Evolutionary conservation across 2,797 vertebrate species (phyloP).

Genomic region (Phalanger gymnotis): DNA sequence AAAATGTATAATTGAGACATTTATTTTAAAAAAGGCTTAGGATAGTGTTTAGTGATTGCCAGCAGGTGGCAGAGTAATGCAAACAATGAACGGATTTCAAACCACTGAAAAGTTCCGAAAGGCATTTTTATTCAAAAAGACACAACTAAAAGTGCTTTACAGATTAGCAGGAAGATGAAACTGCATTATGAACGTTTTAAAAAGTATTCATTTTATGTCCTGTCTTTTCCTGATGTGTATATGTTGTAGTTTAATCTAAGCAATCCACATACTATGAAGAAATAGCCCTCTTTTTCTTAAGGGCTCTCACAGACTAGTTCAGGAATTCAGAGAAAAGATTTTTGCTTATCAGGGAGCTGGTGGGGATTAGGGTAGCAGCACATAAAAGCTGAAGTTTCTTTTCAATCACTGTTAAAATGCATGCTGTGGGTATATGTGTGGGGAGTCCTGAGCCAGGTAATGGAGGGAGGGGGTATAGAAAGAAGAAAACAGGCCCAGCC

Average conservation of each 20-base stretch:
- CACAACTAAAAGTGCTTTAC: slow-evolving; percentile 26
- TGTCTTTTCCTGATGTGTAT: neutral
- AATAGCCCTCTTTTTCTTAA: neutral
- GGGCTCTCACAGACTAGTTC: neutral
- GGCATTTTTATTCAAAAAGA: neutral
- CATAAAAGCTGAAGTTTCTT: neutral
- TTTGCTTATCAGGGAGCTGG: neutral
- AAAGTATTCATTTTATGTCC: neutral
- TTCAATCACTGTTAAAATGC: neutral
- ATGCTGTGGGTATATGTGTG: neutral
- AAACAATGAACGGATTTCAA: slow-evolving; percentile 47
- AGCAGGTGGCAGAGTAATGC: slow-evolving; percentile 71
- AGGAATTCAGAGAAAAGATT: neutral
- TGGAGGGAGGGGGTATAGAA: neutral
- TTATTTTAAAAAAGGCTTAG: neutral
- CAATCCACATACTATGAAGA: neutral
- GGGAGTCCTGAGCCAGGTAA: neutral
- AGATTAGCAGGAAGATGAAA: slow-evolving; percentile 20
- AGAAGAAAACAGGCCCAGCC: neutral
- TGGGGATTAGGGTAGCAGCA: neutral
- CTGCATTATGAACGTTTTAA: neutral
- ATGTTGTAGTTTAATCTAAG: neutral
- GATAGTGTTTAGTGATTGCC: slow-evolving; percentile 53
- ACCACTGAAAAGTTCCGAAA: neutral
- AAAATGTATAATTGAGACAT: neutral